phyloP scores from a whole-genome alignment of 2,888 invertebrate species.

The Drosophila planitibia region DNA sequence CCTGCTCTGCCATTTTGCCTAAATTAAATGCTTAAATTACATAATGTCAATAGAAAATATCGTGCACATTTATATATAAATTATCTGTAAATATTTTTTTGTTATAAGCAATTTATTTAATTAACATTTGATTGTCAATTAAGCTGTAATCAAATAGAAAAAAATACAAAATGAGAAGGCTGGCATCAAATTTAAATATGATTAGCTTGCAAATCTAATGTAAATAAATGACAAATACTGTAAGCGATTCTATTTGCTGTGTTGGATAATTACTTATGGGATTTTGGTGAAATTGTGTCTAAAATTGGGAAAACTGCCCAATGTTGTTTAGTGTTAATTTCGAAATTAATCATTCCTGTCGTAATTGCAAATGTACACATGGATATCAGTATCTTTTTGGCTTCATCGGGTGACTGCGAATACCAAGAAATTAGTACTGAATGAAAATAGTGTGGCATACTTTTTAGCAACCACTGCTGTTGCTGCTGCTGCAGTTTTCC shows the following conservation, averaged over 20 bases:
- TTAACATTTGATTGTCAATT: constrained; percentile 19
- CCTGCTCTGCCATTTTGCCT: neutral
- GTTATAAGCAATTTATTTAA: constrained; percentile 6
- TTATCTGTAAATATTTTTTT: constrained; percentile 6
- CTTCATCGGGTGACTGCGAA: neutral
- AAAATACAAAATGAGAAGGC: neutral
- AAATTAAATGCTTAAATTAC: neutral
- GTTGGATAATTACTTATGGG: neutral
- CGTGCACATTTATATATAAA: neutral
- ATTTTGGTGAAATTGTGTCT: neutral
- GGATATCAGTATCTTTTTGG: neutral
- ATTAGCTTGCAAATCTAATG: constrained; percentile 9
- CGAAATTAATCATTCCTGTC: neutral
- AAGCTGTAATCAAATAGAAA: neutral
- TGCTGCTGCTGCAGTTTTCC: constrained; percentile 60
- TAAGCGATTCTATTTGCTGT: neutral
- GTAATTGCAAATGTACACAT: neutral
- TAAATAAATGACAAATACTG: constrained; percentile 8
- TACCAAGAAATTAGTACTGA: neutral
- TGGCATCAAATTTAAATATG: constrained; percentile 15
- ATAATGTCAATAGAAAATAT: neutral
- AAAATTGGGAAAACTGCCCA: neutral
- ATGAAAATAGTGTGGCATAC: constrained; percentile 20
- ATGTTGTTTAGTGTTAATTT: neutral
- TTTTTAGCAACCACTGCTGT: constrained; percentile 14